Base-by-base conservation (phyloP, 2,888 invertebrate genomes). In the Tanytarsus gracilentus region DNA sequence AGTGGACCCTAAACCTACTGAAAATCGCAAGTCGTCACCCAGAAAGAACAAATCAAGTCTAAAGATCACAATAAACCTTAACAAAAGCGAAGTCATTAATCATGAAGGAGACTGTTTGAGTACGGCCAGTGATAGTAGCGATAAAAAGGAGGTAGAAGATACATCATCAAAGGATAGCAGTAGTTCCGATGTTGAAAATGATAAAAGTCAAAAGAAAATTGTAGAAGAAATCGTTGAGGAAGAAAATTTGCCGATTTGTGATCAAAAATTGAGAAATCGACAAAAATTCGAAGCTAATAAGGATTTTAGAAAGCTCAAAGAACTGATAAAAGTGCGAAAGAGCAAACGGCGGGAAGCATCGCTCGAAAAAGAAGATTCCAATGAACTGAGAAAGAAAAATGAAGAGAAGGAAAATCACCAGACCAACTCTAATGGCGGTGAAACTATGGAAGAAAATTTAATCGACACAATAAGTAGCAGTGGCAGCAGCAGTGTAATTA, bases 201-300 rank as follows among this genome's bases (percentile, higher is more conserved):
- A n/a, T n/a, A n/a, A n/a, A n/a, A n/a, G n/a, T n/a, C n/a, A n/a
- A n/a, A n/a, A n/a, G n/a, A n/a, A n/a, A n/a, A n/a, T n/a, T n/a
- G n/a, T n/a, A n/a, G n/a, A n/a, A n/a, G 26, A 8, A 3, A 29
- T 30, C 2, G 16, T 21, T 25, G 26, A 27, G 16, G 30, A 30
- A 5, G 51, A 51, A 8, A 50, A 25, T 26, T 3, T 14, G 6
- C 55, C 33, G n/a, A 40, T 44, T 25, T 5, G 27, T n/a, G 58
- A 58, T 2, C 26, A 58, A 14, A 58, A 58, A 29, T 21, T 58
- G 21, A 23, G 58, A 21, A 48, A 44, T 11, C 40, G 58, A 11
- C 27, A 58, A 14, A 58, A 58, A 30, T 58, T 30, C 25, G 58
- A 48, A 27, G n/a, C 4, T 8, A 44, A 29, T 27, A 2, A 39